These are phyloP conservation scores for Cybosia mesomella DNA, from an alignment of 2,888 invertebrate species.

Conservation along the genomic window DNA sequence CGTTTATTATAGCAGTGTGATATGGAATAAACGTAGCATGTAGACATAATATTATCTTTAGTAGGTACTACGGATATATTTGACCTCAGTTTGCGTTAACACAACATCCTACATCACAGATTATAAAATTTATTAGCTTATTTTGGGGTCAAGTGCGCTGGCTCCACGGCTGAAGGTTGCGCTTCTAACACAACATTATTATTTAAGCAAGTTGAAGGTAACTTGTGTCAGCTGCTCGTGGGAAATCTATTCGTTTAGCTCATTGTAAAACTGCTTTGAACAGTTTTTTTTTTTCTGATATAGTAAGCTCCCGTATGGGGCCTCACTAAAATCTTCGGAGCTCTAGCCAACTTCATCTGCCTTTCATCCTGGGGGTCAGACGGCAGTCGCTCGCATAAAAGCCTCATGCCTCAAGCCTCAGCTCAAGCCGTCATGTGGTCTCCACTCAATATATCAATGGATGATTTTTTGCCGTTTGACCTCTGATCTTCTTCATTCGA, in stretches of 20 bases:
- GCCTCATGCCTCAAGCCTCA: too few relatives aligned
- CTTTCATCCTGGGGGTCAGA: too few relatives aligned
- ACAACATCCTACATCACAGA: slow-evolving; percentile 9
- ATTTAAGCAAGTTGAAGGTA: slow-evolving; percentile 20
- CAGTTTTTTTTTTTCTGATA: not conserved
- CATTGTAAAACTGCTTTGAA: not conserved
- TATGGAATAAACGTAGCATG: too few relatives aligned
- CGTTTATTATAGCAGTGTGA: too few relatives aligned
- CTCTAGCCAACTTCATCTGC: too few relatives aligned
- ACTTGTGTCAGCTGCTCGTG: slow-evolving; percentile 4
- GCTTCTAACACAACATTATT: slow-evolving; percentile 8
- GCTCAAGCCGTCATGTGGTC: too few relatives aligned
- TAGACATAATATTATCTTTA: not conserved
- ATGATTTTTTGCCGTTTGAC: too few relatives aligned
- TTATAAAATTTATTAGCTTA: slow-evolving; percentile 24
- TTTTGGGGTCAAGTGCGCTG: slow-evolving; percentile 47
- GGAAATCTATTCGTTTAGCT: slow-evolving; percentile 6
- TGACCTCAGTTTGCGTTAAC: slow-evolving; percentile 7
- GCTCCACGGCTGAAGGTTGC: slow-evolving; percentile 33
- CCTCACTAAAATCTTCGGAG: too few relatives aligned
- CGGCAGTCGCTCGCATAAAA: too few relatives aligned
- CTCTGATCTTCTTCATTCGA: too few relatives aligned
- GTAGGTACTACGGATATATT: not conserved
- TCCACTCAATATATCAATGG: too few relatives aligned
- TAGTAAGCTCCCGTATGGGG: too few relatives aligned